Evolutionary conservation across 2,797 vertebrate genomes (phyloP).

Genomic region (Steatocranus sp.): DNA sequence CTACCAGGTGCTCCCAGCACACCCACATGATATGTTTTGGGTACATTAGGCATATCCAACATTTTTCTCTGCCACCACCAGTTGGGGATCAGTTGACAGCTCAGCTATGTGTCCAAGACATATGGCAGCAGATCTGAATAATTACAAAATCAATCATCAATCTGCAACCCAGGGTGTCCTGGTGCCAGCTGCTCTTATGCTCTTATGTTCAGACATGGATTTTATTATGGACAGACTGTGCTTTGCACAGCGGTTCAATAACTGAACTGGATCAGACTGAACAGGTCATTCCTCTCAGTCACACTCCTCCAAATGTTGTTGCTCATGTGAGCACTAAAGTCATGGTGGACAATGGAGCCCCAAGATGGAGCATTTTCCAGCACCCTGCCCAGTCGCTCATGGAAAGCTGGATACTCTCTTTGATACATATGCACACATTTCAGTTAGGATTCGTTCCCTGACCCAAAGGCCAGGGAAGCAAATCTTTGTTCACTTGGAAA

Average conservation of each 20-base stretch:
- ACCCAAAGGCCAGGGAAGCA: not conserved
- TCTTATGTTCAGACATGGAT: not conserved
- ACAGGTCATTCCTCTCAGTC: not conserved
- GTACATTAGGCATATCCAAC: not conserved
- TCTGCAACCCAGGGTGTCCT: not conserved
- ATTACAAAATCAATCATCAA: not conserved
- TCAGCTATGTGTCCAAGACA: not conserved
- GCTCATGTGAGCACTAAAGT: not conserved
- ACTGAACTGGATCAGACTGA: not conserved
- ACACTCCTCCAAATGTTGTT: not conserved
- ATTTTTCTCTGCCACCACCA: not conserved
- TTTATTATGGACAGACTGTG: not conserved
- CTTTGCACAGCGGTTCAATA: not conserved
- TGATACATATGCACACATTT: not conserved
- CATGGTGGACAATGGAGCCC: not conserved
- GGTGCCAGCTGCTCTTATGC: not conserved
- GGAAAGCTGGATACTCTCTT: not conserved
- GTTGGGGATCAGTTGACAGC: not conserved
- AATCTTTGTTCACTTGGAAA: not conserved
- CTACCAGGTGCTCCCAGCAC: not conserved
- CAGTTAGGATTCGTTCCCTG: accelerated
- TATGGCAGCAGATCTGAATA: not conserved
- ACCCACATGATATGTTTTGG: not conserved
- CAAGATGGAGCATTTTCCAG: not conserved
- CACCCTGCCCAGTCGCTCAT: accelerated